These are phyloP conservation scores for Hydropsyche tenuis DNA, from an alignment of 1,140 invertebrate genomes.

Conservation along the genomic window DNA sequence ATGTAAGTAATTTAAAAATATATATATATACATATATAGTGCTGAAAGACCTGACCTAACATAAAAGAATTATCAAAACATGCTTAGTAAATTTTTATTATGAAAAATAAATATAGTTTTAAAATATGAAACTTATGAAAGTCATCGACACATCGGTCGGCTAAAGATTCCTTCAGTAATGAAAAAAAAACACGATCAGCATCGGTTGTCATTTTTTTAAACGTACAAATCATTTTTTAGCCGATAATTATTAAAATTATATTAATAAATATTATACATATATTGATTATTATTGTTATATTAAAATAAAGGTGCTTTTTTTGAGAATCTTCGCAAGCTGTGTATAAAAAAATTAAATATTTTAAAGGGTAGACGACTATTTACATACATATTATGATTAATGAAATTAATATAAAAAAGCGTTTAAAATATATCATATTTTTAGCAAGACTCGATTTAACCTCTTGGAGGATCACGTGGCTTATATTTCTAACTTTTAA, in stretches of 20 bases:
- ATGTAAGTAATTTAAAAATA: too few relatives aligned
- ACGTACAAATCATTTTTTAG: conserved; percentile 12
- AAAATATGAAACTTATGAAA: too few relatives aligned
- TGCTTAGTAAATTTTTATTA: not conserved
- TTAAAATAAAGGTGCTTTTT: conserved; percentile 37
- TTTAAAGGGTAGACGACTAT: conserved; percentile 19
- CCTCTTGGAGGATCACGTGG: conserved; percentile 35
- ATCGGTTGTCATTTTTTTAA: not conserved
- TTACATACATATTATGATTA: conserved; percentile 12
- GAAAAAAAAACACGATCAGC: not conserved
- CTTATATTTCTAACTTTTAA: conserved; percentile 36
- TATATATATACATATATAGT: not conserved
- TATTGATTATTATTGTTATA: conserved; percentile 11
- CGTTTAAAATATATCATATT: conserved; percentile 32
- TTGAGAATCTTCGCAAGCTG: conserved; percentile 36
- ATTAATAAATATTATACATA: not conserved
- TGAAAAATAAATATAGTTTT: too few relatives aligned
- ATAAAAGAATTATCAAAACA: not conserved
- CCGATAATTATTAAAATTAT: conserved; percentile 2
- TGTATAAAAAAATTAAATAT: conserved; percentile 27
- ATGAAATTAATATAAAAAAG: not conserved
- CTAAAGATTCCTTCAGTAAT: too few relatives aligned
- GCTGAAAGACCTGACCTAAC: conserved; percentile 7
- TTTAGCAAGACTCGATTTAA: conserved; percentile 39
- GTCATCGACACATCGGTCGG: too few relatives aligned